These are phyloP conservation scores for Brienomyrus longianalis DNA, from an alignment of 2,113 vertebrate species.

Conservation along the genomic window DNA sequence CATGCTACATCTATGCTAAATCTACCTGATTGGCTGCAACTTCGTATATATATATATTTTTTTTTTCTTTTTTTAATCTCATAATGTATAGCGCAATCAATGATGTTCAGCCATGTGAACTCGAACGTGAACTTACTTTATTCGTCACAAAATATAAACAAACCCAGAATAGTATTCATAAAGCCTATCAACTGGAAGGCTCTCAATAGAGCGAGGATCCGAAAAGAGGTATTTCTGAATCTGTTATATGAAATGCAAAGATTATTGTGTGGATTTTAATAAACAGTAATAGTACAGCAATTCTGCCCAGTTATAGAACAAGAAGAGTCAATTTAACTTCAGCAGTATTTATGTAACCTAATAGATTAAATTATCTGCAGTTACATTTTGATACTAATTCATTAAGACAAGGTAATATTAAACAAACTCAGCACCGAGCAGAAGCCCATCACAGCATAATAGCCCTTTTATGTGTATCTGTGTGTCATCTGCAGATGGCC, in stretches of 20 bases:
- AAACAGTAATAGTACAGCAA: neutral
- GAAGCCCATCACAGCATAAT: neutral
- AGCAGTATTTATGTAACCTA: neutral
- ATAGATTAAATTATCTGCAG: neutral
- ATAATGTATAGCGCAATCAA: neutral
- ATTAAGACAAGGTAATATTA: neutral
- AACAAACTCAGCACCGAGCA: neutral
- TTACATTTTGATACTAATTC: neutral
- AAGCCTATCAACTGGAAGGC: neutral
- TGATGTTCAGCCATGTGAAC: neutral
- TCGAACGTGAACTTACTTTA: neutral
- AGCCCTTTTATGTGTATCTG: neutral
- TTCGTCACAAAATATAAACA: neutral
- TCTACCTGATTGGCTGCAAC: too few relatives aligned
- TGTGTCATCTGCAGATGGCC: neutral
- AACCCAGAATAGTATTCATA: neutral
- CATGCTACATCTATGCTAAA: neutral
- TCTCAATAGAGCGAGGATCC: neutral
- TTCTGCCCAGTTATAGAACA: neutral
- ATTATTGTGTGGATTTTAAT: neutral
- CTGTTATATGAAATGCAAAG: neutral
- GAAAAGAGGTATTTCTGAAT: neutral
- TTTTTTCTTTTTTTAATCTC: neutral
- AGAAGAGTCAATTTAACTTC: neutral
- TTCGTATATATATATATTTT: neutral